Evolutionary conservation across 2,888 invertebrate genomes (phyloP), one percentile per base, ranked within the genome.

Genomic region (Acrobasis consociella): DNA sequence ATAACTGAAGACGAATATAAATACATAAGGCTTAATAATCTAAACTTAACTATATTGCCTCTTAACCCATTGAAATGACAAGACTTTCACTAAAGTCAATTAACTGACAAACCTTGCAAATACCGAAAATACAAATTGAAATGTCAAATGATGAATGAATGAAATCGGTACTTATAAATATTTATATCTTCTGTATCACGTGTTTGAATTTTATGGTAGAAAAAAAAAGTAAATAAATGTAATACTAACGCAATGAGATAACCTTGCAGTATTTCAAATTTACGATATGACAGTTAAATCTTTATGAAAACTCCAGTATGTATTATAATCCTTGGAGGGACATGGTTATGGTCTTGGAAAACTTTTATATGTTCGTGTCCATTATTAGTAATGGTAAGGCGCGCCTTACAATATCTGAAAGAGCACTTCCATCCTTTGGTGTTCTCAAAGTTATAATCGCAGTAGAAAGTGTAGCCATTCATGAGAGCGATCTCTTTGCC

Each of bases 321-420:
- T 22, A 52, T 52, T 0, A 52, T 7, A 52, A 31, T 31, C 0
- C 7, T 52, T 31, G 51, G 51, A 31, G 31, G 51, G 11, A 11
- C 3, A 52, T 31, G 51, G 31, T 10, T 22, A 22, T 52, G 51
- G 31, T 11, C 5, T 5, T 11, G 2, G 13, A 9, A 13, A 13
- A 13, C 7, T 31, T 7, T 22, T 1, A 52, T 11, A 8, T 31
- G 10, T 13, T 52, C 22, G 10, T 52, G 51, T 31, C 31, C 13
- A 11, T 52, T n/a, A n/a, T n/a, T 52, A 13, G 10, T 52, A 5
- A 31, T 65, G 42, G 55, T 67, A n/a, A 75, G 64, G 31, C 69
- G 63, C 0, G 78, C 74, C 31, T 71, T 75, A 65, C 81, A 81
- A 1, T 67, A 66, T 0, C 72, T 72, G 15, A 61, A 68, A 5